phyloP scores from a whole-genome alignment of 2,797 vertebrate species.

The Pterois miles region DNA sequence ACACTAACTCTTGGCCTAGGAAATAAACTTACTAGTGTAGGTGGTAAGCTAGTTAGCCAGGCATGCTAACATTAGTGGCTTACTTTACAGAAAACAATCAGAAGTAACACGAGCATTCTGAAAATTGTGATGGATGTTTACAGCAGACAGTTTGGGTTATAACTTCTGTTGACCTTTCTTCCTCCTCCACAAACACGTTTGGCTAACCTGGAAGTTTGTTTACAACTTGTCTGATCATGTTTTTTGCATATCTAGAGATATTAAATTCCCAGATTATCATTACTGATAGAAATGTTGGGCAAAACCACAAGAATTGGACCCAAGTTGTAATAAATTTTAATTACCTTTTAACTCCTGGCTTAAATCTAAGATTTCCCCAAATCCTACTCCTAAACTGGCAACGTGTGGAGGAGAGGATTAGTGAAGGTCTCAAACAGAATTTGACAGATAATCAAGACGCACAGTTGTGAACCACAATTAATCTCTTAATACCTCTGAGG shows the following conservation, averaged over 20 bases:
- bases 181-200: background rate
- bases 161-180: background rate
- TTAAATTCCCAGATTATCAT: background rate
- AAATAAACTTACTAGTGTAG: background rate
- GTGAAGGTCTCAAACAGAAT: background rate
- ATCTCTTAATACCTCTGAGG: slow-evolving; percentile 17
- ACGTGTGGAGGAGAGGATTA: background rate
- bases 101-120: background rate
- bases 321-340: background rate
- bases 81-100: background rate
- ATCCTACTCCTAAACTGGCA: background rate
- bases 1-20: background rate
- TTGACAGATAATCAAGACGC: background rate
- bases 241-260: background rate
- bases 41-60: background rate
- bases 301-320: background rate
- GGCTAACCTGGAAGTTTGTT: background rate
- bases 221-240: background rate
- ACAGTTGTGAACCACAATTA: background rate
- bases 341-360: background rate
- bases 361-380: background rate
- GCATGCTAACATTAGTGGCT: background rate
- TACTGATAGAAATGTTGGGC: background rate
- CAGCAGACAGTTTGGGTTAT: background rate
- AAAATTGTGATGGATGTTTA: background rate